These are phyloP conservation scores for Sebastiscus albofasciatus DNA, from an alignment of 2,797 vertebrate genomes.

Conservation along the genomic window DNA sequence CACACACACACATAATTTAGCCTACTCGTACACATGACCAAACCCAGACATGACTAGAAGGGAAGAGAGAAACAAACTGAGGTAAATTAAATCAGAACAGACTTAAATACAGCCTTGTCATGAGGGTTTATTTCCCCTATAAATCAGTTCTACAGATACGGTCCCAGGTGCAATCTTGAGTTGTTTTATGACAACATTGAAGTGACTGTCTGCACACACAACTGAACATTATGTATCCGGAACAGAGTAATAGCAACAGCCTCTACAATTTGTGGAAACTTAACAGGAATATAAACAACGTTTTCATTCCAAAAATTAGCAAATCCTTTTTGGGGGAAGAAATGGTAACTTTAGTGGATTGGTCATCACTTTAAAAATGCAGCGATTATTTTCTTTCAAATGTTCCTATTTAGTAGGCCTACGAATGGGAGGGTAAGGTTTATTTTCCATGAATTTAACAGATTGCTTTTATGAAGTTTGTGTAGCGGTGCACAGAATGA, in stretches of 20 bases:
- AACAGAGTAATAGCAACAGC: not conserved
- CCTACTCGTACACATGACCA: not conserved
- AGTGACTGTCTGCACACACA: conserved; percentile 19
- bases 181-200: conserved; percentile 31
- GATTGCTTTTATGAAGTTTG: not conserved
- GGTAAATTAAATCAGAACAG: conserved; percentile 42
- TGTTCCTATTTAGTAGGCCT: not conserved
- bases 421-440: not conserved
- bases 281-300: not conserved
- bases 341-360: not conserved
- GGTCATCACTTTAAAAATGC: not conserved
- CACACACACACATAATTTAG: not conserved
- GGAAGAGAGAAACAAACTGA: conserved; percentile 4
- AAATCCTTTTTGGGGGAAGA: not conserved
- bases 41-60: conserved; percentile 2
- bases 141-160: conserved; percentile 36
- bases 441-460: not conserved
- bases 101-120: conserved; percentile 26
- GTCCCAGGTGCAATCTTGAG: conserved; percentile 38
- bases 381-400: not conserved
- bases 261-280: not conserved
- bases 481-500: no score
- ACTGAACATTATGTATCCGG: not conserved
- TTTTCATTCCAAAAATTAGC: not conserved
- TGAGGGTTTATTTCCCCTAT: conserved; percentile 35